Evolutionary conservation across 1,140 invertebrate genomes (phyloP).

Genomic region (Ceratina calcarata): DNA sequence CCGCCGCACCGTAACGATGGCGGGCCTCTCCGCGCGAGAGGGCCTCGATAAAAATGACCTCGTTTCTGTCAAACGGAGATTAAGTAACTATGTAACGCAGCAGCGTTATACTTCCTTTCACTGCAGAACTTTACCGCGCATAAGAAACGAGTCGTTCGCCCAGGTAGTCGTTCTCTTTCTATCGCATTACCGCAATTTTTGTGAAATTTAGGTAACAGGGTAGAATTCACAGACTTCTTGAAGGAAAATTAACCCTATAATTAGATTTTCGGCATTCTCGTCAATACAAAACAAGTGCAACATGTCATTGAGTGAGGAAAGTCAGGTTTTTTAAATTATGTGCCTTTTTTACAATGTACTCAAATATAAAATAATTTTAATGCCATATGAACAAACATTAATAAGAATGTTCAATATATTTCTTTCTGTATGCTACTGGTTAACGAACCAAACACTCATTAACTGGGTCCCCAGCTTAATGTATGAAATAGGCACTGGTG

Average conservation of each 20-base stretch:
- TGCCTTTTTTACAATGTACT: no score
- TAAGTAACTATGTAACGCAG: conserved; percentile 68
- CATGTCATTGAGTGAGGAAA: no score
- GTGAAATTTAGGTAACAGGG: no score
- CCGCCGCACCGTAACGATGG: background rate
- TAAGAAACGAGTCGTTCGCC: conserved; percentile 34
- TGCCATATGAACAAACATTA: no score
- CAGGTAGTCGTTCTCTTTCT: background rate
- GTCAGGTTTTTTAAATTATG: no score
- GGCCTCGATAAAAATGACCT: conserved; percentile 71
- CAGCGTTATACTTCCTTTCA: conserved; percentile 71
- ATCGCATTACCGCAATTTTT: background rate
- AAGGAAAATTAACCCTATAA: background rate
- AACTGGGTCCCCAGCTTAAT: no score
- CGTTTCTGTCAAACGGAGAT: conserved; percentile 73
- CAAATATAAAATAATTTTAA: no score
- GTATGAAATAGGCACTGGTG: background rate
- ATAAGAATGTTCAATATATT: no score
- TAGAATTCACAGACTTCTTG: background rate
- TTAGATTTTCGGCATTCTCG: no score
- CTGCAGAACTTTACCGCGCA: conserved; percentile 50
- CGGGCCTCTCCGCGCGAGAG: conserved; percentile 19
- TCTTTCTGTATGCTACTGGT: no score
- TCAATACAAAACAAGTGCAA: no score
- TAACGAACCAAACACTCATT: no score